phyloP scores from a whole-genome alignment of 2,888 invertebrate genomes.

The Campoletis raptor region DNA sequence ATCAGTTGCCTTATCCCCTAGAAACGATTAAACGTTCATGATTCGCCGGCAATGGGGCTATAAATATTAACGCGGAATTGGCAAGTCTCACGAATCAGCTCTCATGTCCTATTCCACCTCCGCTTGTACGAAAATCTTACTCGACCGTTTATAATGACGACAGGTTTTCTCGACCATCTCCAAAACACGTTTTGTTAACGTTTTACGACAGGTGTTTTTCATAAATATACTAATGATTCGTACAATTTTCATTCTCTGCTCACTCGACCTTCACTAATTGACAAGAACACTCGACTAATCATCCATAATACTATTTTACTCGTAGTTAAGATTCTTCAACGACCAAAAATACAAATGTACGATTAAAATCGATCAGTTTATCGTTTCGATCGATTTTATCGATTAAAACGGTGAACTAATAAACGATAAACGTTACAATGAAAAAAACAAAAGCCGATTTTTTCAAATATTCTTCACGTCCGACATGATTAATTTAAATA shows the following conservation, averaged over 20 bases:
- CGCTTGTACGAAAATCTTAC: conserved; percentile 15
- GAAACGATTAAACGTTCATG: conserved; percentile 9
- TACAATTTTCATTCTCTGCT: not conserved
- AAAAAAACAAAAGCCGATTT: too few species aligned
- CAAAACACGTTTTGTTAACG: conserved; percentile 41
- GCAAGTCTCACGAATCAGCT: conserved; percentile 59
- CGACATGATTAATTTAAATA: too few species aligned
- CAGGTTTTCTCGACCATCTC: conserved; percentile 44
- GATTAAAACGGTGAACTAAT: too few species aligned
- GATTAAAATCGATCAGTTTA: too few species aligned
- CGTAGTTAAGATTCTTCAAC: not conserved
- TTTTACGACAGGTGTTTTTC: conserved; percentile 62
- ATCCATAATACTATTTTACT: not conserved
- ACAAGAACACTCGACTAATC: not conserved
- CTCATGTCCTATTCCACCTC: conserved; percentile 22
- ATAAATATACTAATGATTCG: conserved; percentile 27
- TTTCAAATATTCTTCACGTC: too few species aligned
- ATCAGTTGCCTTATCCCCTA: conserved; percentile 22
- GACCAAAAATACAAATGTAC: not conserved
- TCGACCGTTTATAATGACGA: conserved; percentile 47
- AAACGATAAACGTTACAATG: too few species aligned
- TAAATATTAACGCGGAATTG: conserved; percentile 71
- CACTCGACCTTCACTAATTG: conserved; percentile 47
- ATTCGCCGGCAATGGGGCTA: conserved; percentile 52
- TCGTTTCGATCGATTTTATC: too few species aligned